A percentile compares a stretch with the other conserved stretches of the same genome.
phyloP scores from a whole-genome alignment of 2,888 invertebrate species.

The Oegoconia quadripuncta region DNA sequence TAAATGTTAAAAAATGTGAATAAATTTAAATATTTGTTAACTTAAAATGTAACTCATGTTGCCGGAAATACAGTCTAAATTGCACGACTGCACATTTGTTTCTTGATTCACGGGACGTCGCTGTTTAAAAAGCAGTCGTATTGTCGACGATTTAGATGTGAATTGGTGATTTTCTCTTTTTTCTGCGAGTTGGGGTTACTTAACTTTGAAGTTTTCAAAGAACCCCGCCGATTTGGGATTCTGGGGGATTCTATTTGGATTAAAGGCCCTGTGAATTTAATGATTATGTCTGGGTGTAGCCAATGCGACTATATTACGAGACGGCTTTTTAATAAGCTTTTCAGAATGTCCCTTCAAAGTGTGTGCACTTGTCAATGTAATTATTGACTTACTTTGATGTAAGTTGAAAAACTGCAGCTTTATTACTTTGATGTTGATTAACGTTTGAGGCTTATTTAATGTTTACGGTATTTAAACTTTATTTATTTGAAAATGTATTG shows the following conservation, averaged over 20 bases:
- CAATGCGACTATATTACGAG: constrained; percentile 53
- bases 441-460: too few species aligned
- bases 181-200: constrained; percentile 57
- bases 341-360: constrained; percentile 15
- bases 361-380: constrained; percentile 4
- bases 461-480: too few species aligned
- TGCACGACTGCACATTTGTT: constrained; percentile 72
- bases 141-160: constrained; percentile 31
- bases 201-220: constrained; percentile 78
- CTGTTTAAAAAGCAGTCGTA: constrained; percentile 42
- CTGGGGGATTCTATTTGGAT: constrained; percentile 77
- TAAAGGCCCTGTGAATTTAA: constrained; percentile 76
- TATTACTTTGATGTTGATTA: too few species aligned
- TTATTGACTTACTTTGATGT: constrained; percentile 5
- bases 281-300: constrained; percentile 46
- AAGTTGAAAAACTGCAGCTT: not conserved
- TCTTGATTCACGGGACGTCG: constrained; percentile 42
- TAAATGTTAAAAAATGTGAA: constrained; percentile 42
- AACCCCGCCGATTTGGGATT: constrained; percentile 73
- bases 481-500: too few species aligned
- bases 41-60: constrained; percentile 79
- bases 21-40: constrained; percentile 79
- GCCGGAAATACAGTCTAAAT: constrained; percentile 78
- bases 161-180: constrained; percentile 29
- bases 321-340: constrained; percentile 46